Conservation (phyloP, 2,797 vertebrate genomes). For the Enteromius unitaeniatus region DNA sequence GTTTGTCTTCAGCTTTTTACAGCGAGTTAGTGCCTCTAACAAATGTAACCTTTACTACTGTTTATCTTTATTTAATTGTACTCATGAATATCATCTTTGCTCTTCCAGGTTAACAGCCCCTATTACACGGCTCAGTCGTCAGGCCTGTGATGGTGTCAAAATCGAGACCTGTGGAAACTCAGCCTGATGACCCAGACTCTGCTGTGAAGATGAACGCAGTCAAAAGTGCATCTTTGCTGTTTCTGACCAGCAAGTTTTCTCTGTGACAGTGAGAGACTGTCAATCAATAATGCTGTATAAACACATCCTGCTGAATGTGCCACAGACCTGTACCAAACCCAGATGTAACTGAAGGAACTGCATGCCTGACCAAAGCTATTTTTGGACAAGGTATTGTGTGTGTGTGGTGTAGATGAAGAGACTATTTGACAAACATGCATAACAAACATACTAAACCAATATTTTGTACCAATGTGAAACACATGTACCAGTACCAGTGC, state of each 20-base stretch:
- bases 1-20: not conserved
- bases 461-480: constrained; percentile 32
- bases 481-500: not conserved
- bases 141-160: constrained; percentile 78
- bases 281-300: constrained; percentile 21
- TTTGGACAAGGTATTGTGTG: not conserved
- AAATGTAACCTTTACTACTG: not conserved
- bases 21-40: not conserved
- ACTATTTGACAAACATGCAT: constrained; percentile 7
- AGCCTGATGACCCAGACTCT: constrained; percentile 13
- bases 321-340: constrained; percentile 6
- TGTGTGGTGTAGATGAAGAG: not conserved
- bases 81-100: not conserved
- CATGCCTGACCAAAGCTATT: not conserved
- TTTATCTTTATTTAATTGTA: constrained; percentile 5
- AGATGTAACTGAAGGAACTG: constrained; percentile 16
- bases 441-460: constrained; percentile 13
- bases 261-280: constrained; percentile 14
- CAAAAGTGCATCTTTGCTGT: not conserved
- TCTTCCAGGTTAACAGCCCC: constrained; percentile 86
- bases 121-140: constrained; percentile 82
- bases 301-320: constrained; percentile 16
- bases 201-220: constrained; percentile 5
- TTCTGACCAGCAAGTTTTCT: not conserved
- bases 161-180: not conserved